A percentile compares a stretch with the other conserved stretches of the same genome.
Evolutionary conservation across 2,113 vertebrate genomes (phyloP).

Genomic region (Heloderma charlesbogerti): DNA sequence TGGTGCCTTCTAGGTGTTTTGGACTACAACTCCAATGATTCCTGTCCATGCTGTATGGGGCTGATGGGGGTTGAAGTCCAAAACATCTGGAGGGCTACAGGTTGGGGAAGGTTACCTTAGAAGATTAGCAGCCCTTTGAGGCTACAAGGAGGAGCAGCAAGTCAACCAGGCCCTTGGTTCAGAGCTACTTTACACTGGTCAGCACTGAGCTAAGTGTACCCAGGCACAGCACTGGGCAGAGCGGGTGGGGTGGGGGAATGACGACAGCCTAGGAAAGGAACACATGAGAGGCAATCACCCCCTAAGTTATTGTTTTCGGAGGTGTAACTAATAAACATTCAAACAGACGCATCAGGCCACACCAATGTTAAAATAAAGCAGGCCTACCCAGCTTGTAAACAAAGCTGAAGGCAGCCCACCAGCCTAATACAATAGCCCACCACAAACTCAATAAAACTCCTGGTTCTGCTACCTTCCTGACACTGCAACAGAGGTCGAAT

Average conservation of each 20-base stretch:
- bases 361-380: background rate
- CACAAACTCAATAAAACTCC: background rate
- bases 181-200: background rate
- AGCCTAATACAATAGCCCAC: background rate
- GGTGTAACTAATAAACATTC: background rate
- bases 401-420: background rate
- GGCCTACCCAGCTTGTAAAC: too few relatives aligned
- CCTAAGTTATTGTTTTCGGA: background rate
- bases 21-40: too few relatives aligned
- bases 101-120: background rate
- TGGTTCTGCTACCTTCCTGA: background rate
- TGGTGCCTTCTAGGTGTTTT: too few relatives aligned
- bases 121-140: background rate
- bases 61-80: too few relatives aligned
- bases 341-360: background rate
- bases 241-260: too few relatives aligned
- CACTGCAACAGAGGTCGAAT: too few relatives aligned
- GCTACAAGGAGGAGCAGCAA: background rate
- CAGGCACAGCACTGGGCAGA: too few relatives aligned
- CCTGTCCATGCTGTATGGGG: too few relatives aligned
- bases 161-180: background rate
- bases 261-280: background rate
- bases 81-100: too few relatives aligned
- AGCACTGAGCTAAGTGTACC: too few relatives aligned
- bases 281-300: background rate